Evolutionary conservation across 2,888 invertebrate genomes (phyloP).

Genomic region (Branchellion lobata): DNA sequence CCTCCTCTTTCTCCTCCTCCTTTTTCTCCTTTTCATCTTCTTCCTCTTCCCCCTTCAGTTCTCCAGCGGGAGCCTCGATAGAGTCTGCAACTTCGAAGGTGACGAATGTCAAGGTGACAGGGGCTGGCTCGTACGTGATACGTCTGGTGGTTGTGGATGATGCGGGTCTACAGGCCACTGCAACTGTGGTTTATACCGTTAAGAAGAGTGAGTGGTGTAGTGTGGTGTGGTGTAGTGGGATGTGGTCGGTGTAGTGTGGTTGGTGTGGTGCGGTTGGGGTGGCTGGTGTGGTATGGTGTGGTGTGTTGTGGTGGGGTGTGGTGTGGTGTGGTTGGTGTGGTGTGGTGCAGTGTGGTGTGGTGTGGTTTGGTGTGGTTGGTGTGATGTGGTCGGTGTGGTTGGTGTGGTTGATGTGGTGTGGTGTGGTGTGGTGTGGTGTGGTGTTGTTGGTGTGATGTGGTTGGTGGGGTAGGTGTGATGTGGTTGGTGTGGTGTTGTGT

Average conservation of each 20-base stretch:
- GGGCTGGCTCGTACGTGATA: slow-evolving; percentile 74
- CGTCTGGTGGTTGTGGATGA: slow-evolving; percentile 83
- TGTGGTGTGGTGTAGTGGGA: background rate
- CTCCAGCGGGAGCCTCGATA: too few species aligned
- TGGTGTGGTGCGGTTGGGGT: background rate
- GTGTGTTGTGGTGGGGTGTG: background rate
- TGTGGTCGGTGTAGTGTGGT: background rate
- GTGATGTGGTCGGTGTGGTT: slow-evolving; percentile 72
- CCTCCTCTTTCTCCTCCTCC: too few species aligned
- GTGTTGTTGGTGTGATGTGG: too few species aligned
- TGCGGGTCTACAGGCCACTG: slow-evolving; percentile 78
- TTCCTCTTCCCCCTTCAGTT: too few species aligned
- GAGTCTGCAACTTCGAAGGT: too few species aligned
- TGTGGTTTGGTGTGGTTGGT: background rate
- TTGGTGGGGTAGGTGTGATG: background rate
- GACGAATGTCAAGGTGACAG: slow-evolving; percentile 45
- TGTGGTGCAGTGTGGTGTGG: background rate
- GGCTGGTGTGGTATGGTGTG: background rate
- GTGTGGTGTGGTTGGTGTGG: background rate
- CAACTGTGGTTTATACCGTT: slow-evolving; percentile 81
- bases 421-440: slow-evolving; percentile 57
- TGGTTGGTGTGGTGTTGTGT: background rate
- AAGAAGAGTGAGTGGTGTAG: slow-evolving; percentile 70
- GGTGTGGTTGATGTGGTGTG: slow-evolving; percentile 84
- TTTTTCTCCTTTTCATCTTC: too few species aligned